Evolutionary conservation across 1,140 invertebrate genomes (phyloP), one percentile per base, ranked within the genome.

Genomic region (Diploscapter pachys): DNA sequence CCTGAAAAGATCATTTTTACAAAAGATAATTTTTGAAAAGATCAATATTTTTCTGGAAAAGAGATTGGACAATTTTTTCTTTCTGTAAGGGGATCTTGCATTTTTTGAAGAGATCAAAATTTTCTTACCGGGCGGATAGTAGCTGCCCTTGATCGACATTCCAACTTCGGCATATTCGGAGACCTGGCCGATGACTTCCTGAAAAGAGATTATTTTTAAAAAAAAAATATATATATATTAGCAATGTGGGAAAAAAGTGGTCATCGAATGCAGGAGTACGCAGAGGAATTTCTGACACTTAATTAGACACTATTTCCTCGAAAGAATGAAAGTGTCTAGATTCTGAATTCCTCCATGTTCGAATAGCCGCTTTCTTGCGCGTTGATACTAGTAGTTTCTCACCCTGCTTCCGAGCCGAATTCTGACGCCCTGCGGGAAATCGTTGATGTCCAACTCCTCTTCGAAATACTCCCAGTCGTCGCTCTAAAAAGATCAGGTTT

Each of bases 101-200:
- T 59, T 13, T 11, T 59, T 59, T 11, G 9, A 59, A 59, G 13
- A 11, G 57, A 59, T 59, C 57, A 59, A 11, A 13, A 64, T 48
- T 6, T 64, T 50, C 86, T 95, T 95, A n/a, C 93, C 93, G 6
- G 92, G 89, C 0, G 91, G 92, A 65, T 95, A 94, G 85, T 95
- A 99, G 0, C 95, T 97, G n/a, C 97, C 97, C 55, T 96, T 89
- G 0, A 99, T 96, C 0, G 96, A 98, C 49, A 99, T 92, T 64
- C 96, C 96, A 3, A 96, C 96, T 87, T 99, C 97, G 0, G 95
- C 97, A 87, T 98, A 99, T 86, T 99, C 97, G 48, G 93, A 95
- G 80, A 99, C 98, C 84, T 98, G 94, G 2, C 95, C 95, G 68
- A 99, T 87, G 2, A 95, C 95, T 88, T 99, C 96, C 91, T 92